These are phyloP conservation scores for Echinometra lucunter DNA, from an alignment of 53 echinoderm and acorn worm species.

Conservation along the genomic window DNA sequence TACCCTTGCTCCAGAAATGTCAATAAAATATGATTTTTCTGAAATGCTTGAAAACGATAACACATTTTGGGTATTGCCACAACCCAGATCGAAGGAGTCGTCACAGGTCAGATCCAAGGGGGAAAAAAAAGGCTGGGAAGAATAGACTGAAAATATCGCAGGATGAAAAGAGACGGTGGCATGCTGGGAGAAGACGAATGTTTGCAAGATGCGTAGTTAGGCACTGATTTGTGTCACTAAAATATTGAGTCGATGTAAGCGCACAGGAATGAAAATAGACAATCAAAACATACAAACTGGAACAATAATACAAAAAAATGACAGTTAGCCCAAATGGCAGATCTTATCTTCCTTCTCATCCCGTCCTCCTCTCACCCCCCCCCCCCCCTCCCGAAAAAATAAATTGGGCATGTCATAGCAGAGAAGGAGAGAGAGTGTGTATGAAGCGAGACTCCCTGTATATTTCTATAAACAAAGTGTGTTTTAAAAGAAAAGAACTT, in stretches of 20 bases:
- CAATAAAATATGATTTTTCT: not conserved
- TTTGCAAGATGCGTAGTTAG: not conserved
- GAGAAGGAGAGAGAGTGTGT: too few relatives aligned
- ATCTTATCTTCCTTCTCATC: not conserved
- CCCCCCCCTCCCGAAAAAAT: too few relatives aligned
- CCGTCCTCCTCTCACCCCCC: too few relatives aligned
- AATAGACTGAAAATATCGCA: not conserved
- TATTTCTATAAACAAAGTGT: too few relatives aligned
- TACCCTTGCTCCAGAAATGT: conserved; percentile 20
- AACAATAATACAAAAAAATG: not conserved
- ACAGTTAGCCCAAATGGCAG: not conserved
- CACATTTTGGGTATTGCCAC: not conserved
- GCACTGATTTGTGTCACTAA: not conserved
- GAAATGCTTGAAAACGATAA: not conserved
- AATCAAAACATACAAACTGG: not conserved
- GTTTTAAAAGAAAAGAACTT: too few relatives aligned
- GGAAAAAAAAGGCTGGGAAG: not conserved
- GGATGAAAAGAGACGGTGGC: not conserved
- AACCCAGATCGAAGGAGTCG: not conserved
- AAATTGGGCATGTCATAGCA: too few relatives aligned
- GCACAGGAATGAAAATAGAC: not conserved
- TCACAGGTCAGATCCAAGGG: not conserved
- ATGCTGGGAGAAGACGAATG: not conserved
- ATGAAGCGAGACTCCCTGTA: too few relatives aligned
- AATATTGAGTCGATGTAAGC: not conserved